A percentile compares a stretch with the other conserved stretches of the same genome.
Conservation (phyloP, 2,888 invertebrate species). For the Sphaerophoria rueppellii region DNA sequence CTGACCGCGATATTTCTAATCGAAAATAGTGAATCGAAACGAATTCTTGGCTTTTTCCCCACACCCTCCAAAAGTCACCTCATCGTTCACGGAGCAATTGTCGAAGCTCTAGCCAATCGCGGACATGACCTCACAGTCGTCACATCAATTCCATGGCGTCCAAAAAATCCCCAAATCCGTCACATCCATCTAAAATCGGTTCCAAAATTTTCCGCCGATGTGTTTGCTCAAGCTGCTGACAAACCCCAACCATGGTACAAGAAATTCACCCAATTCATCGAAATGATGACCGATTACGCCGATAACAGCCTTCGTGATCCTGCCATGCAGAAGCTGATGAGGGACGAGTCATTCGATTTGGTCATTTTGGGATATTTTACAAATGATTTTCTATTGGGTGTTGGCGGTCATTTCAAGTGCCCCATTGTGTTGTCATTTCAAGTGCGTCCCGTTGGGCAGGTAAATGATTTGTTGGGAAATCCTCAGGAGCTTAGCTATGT, state of each 20-base stretch:
- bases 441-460: slow-evolving; percentile 74
- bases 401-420: slow-evolving; percentile 78
- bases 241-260: slow-evolving; percentile 1
- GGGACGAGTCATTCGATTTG: slow-evolving; percentile 72
- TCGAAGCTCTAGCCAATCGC: slow-evolving; percentile 76
- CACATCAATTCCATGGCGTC: slow-evolving; percentile 71
- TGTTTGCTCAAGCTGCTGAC: neutral
- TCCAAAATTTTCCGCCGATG: neutral
- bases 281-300: neutral
- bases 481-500: slow-evolving; percentile 76
- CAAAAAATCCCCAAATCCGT: slow-evolving; percentile 7
- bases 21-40: slow-evolving; percentile 63
- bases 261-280: neutral
- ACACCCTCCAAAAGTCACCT: slow-evolving; percentile 78
- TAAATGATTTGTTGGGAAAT: slow-evolving; percentile 77
- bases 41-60: slow-evolving; percentile 78
- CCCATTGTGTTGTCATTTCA: slow-evolving; percentile 78
- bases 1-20: neutral
- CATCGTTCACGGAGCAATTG: slow-evolving; percentile 77
- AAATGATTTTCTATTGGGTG: slow-evolving; percentile 77
- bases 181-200: neutral
- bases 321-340: neutral
- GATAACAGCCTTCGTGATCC: neutral
- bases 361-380: slow-evolving; percentile 72
- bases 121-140: slow-evolving; percentile 80